Conservation (phyloP, 2,888 invertebrate species). For the Tipula confusa region DNA sequence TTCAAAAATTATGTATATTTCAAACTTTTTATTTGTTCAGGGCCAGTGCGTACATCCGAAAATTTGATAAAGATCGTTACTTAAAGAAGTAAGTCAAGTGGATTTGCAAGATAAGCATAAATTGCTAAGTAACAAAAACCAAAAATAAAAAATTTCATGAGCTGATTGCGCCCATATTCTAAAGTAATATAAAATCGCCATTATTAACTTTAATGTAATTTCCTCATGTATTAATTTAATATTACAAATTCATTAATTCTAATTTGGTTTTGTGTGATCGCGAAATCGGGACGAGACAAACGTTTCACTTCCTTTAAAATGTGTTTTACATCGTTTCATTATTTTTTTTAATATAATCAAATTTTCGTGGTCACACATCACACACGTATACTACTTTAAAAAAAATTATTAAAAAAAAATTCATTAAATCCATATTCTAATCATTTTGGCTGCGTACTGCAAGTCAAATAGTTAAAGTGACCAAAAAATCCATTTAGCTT, state of each 20-base stretch:
- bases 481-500: neutral
- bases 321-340: too few species aligned
- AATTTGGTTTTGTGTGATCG: neutral
- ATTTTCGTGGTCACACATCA: neutral
- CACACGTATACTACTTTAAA: neutral
- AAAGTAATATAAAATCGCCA: neutral
- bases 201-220: neutral
- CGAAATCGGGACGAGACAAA: neutral
- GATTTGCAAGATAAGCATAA: neutral
- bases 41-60: neutral
- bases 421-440: neutral
- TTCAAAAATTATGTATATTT: neutral
- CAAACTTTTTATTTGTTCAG: slow-evolving; percentile 27
- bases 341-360: too few species aligned
- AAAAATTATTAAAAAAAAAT: neutral
- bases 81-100: neutral
- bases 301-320: neutral
- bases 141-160: neutral
- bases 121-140: neutral
- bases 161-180: neutral
- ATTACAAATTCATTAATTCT: neutral
- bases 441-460: neutral
- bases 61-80: slow-evolving; percentile 4
- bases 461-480: neutral
- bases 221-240: neutral